Evolutionary conservation across 2,113 vertebrate genomes (phyloP).

Genomic region (Bubo blakistoni): DNA sequence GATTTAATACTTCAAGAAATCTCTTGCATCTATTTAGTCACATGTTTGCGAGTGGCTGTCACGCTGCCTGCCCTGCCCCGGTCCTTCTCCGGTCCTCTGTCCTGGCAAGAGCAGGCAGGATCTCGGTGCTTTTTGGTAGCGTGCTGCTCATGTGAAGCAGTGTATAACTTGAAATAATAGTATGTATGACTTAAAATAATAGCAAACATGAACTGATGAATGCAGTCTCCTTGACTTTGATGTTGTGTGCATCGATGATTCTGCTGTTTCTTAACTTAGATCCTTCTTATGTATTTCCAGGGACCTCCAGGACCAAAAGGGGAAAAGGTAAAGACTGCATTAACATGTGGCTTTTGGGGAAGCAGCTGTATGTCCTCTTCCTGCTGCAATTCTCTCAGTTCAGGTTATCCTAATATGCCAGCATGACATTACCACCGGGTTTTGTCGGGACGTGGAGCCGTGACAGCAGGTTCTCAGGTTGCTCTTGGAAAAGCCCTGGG

Average conservation of each 20-base stretch:
- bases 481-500: neutral
- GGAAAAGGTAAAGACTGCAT: slow-evolving; percentile 84
- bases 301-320: slow-evolving; percentile 88
- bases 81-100: neutral
- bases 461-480: neutral
- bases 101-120: neutral
- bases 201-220: neutral
- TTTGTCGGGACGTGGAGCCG: neutral
- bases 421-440: neutral
- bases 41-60: accelerated
- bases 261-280: neutral
- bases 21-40: neutral
- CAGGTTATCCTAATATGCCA: neutral
- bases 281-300: slow-evolving; percentile 68
- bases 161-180: neutral
- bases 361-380: neutral
- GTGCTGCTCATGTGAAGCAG: neutral
- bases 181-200: neutral
- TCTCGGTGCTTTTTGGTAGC: neutral
- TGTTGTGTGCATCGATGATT: neutral
- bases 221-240: neutral
- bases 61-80: neutral
- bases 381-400: neutral
- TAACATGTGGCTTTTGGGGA: neutral
- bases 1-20: slow-evolving; percentile 38